Conservation (phyloP, 2,888 invertebrate species). For the Cheilosia urbana region DNA sequence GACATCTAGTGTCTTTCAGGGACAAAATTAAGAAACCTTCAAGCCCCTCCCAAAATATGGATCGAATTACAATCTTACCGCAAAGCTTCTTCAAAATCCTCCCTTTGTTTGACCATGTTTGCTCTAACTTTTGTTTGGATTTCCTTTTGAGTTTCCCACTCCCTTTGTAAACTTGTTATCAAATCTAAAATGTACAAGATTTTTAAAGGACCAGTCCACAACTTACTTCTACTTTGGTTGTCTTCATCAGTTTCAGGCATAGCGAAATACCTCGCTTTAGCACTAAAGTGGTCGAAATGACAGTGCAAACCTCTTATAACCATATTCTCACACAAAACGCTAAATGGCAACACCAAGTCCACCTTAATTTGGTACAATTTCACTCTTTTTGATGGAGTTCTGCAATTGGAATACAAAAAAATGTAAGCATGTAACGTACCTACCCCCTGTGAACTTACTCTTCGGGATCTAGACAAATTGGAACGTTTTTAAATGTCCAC, state of each 20-base stretch:
- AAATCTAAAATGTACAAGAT: slow-evolving; percentile 72
- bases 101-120: slow-evolving; percentile 74
- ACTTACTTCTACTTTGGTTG: slow-evolving; percentile 51
- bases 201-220: neutral
- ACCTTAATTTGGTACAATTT: slow-evolving; percentile 70
- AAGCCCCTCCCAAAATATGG: neutral
- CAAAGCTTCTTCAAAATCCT: slow-evolving; percentile 78
- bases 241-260: slow-evolving; percentile 29
- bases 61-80: slow-evolving; percentile 54
- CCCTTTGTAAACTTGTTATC: slow-evolving; percentile 76
- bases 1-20: neutral
- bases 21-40: no score
- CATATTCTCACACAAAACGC: slow-evolving; percentile 78
- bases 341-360: slow-evolving; percentile 78
- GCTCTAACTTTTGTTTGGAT: slow-evolving; percentile 77
- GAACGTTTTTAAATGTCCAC: slow-evolving; percentile 80
- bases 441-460: slow-evolving; percentile 75
- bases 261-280: slow-evolving; percentile 76
- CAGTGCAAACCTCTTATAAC: slow-evolving; percentile 79
- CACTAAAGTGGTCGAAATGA: slow-evolving; percentile 79
- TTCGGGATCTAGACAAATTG: slow-evolving; percentile 77
- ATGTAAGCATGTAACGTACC: neutral
- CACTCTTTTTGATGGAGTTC: slow-evolving; percentile 77
- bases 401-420: slow-evolving; percentile 75
- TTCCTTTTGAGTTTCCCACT: slow-evolving; percentile 78